Evolutionary conservation across 2,113 vertebrate genomes (phyloP), one percentile per base, ranked within the genome.

Genomic region (Mesoclemmys tuberculata): DNA sequence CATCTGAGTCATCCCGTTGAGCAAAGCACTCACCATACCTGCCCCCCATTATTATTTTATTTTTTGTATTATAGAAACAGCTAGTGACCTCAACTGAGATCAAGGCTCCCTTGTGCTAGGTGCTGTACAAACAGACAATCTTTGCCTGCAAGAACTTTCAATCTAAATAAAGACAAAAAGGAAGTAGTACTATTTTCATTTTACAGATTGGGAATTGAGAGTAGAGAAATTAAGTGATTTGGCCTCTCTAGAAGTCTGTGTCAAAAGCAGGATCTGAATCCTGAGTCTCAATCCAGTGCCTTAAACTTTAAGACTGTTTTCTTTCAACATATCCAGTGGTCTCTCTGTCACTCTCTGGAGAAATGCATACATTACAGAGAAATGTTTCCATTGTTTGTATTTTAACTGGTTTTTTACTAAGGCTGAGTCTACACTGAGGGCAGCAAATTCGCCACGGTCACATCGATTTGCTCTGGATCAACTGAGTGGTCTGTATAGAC

Each of bases 61-160:
- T 87, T 52, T 51, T 85, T 92, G 24, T 49, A 85, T 95, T 95
- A 88, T 44, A 82, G 77, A 87, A 94, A 3, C 87, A 93, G 81
- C 81, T 10, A 78, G 38, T 85, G 5, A 24, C 21, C 13, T 6
- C 44, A 58, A 85, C n/a, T 74, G 21, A 77, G 80, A 71, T 4
- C 18, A 78, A 90, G 78, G 27, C 21, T 24, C 54, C 74, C 74
- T 58, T 68, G 21, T 8, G 14, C n/a, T 92, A 82, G 38, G 85
- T 82, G 79, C 10, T 58, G 21, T 81, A 18, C 10, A 4, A 90
- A 55, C 44, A 79, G 75, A 82, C 22, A 84, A 19, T 48, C 21
- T 8, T 90, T 4, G 29, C 21, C 18, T 3, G n/a, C 77, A 90
- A 83, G 2, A 91, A 6, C 21, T 87, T 90, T 55, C 29, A 89